These are phyloP conservation scores for Eutrigla gurnardus DNA, from an alignment of 2,797 vertebrate species.

Conservation along the genomic window DNA sequence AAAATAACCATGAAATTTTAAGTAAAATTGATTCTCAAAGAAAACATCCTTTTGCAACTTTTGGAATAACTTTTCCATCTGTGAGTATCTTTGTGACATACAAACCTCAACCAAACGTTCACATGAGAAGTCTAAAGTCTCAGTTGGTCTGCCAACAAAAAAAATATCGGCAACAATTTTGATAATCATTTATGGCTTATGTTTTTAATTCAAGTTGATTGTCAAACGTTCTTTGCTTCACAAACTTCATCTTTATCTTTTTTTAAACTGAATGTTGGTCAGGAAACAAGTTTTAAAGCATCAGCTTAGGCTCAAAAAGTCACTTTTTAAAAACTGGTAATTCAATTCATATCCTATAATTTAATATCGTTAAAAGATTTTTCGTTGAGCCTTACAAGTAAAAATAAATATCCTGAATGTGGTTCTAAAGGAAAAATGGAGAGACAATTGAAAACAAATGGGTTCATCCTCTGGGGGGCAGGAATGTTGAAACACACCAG, in stretches of 20 bases:
- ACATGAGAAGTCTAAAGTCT: no score
- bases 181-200: not conserved
- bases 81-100: no score
- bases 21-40: not conserved
- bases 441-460: no score
- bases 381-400: not conserved
- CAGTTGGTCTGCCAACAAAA: no score
- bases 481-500: not conserved
- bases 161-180: no score
- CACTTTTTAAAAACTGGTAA: no score
- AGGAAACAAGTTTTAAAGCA: no score
- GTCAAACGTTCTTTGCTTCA: no score
- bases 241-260: not conserved
- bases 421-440: not conserved
- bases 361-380: not conserved
- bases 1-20: not conserved
- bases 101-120: no score
- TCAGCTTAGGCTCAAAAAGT: no score
- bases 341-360: no score
- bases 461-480: constrained; percentile 34
- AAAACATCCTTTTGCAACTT: not conserved
- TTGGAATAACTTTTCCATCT: no score
- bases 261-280: not conserved
- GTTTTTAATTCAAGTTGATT: not conserved
- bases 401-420: not conserved